Evolutionary conservation across 2,888 invertebrate genomes (phyloP).

Genomic region (Adela reaumurella): DNA sequence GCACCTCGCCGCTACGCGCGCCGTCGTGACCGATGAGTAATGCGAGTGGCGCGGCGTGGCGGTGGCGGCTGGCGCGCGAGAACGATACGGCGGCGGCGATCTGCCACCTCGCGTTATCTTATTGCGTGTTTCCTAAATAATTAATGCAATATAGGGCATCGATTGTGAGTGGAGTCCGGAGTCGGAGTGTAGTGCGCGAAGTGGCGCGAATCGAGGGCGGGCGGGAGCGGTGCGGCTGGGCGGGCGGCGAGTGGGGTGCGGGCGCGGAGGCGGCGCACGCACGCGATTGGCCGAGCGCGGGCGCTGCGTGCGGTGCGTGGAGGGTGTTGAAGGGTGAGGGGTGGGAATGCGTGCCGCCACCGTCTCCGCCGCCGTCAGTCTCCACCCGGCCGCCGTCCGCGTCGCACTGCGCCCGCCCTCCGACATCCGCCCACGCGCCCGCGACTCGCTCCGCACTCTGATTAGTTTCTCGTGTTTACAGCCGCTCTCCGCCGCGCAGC

Average conservation of each 20-base stretch:
- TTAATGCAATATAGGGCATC: slow-evolving; percentile 59
- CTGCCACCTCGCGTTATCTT: slow-evolving; percentile 55
- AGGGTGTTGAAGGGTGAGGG: slow-evolving; percentile 44
- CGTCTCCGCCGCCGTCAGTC: slow-evolving; percentile 43
- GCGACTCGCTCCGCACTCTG: slow-evolving; percentile 18
- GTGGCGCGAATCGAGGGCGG: too few relatives aligned
- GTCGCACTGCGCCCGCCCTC: slow-evolving; percentile 9
- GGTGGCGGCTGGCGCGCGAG: background rate
- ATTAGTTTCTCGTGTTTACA: background rate
- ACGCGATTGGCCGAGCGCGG: slow-evolving; percentile 44
- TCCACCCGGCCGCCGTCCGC: slow-evolving; percentile 33
- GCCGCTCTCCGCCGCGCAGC: slow-evolving; percentile 12
- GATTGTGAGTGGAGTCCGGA: slow-evolving; percentile 34
- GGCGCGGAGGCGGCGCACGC: slow-evolving; percentile 54
- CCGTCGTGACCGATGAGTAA: too few relatives aligned
- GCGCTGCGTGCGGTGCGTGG: slow-evolving; percentile 51
- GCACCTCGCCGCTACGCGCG: too few relatives aligned
- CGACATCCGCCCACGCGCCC: slow-evolving; percentile 26
- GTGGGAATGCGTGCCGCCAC: slow-evolving; percentile 30
- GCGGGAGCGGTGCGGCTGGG: slow-evolving; percentile 32
- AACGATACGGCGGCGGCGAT: slow-evolving; percentile 16
- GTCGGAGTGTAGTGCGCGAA: background rate
- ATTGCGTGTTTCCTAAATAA: slow-evolving; percentile 60
- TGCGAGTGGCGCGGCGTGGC: too few relatives aligned
- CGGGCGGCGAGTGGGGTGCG: slow-evolving; percentile 40